Base-by-base conservation (phyloP, 2,113 vertebrate species). In the Periophthalmodon schlosseri region DNA sequence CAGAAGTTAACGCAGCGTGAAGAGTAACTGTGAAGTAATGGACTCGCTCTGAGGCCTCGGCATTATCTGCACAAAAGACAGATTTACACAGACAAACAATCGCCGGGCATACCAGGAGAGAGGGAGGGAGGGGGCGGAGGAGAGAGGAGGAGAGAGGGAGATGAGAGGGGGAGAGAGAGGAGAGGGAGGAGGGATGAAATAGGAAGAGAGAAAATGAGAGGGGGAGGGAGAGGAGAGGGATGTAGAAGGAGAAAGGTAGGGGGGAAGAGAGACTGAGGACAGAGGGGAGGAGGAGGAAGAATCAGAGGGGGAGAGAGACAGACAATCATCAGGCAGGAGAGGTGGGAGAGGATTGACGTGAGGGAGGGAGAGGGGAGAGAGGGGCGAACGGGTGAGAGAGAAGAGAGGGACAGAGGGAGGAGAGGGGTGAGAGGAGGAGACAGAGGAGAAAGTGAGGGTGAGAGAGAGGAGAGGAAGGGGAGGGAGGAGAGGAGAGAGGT, bases 1-100 rank as follows among this genome's bases (percentile, higher is more conserved):
- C 95, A 96, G 94, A 93, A 95, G 95, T 96, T 98, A 99, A 99
- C 97, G 97, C 97, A 96, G 95, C 96, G 95, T 98, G 96, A 98
- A 96, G 95, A 93, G 96, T 97, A 99, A 99, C 97, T 99, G 97
- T 98, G 96, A 96, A 97, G 96, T 98, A 99, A 99, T 99, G 97
- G 98, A 99, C 96, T 99, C 96, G 96, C 96, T 94, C 94, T 97
- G 96, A 98, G 93, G 97, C 96, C 97, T 95, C 96, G 95, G 93
- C 97, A 98, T 98, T 98, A 97, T 91, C 84, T 88, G 93, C 88
- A 98, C 96, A 97, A 98, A 97, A 91, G 88, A 96, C 21, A 96
- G 95, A 96, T 97, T 96, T 97, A 97, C 96, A 97, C 96, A 97
- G 96, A 98, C 95, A 96, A 97, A 96, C 96, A 96, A 97, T 97